Base-by-base conservation (phyloP, 2,888 invertebrate genomes). In the Cremastinae sp. region DNA sequence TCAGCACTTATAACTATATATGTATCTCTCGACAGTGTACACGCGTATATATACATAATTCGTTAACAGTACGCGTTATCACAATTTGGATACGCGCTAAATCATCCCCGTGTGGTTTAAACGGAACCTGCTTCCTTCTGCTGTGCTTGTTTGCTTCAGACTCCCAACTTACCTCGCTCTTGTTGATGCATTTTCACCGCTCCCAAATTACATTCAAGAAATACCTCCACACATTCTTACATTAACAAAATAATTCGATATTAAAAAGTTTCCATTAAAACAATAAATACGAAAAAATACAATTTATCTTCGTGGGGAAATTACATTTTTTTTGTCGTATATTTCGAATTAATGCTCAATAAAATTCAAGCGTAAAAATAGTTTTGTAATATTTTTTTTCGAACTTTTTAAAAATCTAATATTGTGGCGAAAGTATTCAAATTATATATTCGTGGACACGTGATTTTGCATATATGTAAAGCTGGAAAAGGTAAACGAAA, bases 71-170 rank as follows among this genome's bases (percentile, higher is more conserved):
- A 61, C 62, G 66, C 75, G 78, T 82, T 82, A 83, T 83, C 81
- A 78, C 82, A 81, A 83, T 81, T 81, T 77, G 74, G 36, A 54
- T 28, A 79, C 56, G 64, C 64, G 75, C 41, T 38, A 41, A 81
- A 75, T 75, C 59, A 74, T 58, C 56, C 41, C 18, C 73, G 49
- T 18, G 8, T 18, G 8, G 41, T 22, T 53, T 12, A 36, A 12
- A 58, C 62, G 70, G 56, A 45, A 54, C 62, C 68, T 66, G 66
- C 49, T 28, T 5, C 28, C 28, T 28, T 28, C 28, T 28, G 75
- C 75, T 68, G 78, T 80, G 80, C 80, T 80, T 83, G 81, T 84
- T 84, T 82, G 79, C 72, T 79, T 28, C 28, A 28, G 28, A n/a
- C 28, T 28, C 5, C 28, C 2, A 28, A 2, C 5, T 81, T 84